Base-by-base conservation (phyloP, 2,113 vertebrate species). In the Platysteira castanea region DNA sequence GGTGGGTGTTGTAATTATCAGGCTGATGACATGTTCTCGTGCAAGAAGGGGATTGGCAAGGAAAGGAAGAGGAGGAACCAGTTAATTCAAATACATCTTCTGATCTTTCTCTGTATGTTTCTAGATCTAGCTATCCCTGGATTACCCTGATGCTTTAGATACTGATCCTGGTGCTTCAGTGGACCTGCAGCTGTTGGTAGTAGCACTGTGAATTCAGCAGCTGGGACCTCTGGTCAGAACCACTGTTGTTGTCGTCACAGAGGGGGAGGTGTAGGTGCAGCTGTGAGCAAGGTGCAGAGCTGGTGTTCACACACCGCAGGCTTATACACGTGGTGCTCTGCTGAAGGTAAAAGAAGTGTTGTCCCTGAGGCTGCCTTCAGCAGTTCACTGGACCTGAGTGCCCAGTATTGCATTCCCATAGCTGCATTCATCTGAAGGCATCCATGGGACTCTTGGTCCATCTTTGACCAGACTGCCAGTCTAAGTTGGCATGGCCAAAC, bases 1-100 rank as follows among this genome's bases (percentile, higher is more conserved):
- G 44, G 93, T 79, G 47, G 89, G 82, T 88, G 93, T 69, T 85
- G 33, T 69, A 91, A 70, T 73, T 93, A 64, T 84, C n/a, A 74
- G 78, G 37, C 47, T 71, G 88, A 57, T 96, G 83, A 84, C 71
- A 39, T 28, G 14, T 89, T 92, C 82, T 88, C 0, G 0, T 74
- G 24, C 31, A 81, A 80, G 69, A 56, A 73, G 59, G 27, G 33
- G 85, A 90, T 88, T 96, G 82, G 90, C 52, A 84, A 83, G 54
- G 68, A 78, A 92, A 52, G n/a, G 46, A 89, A 79, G n/a, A 47
- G 85, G 88, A 88, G 88, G 79, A 88, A 80, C 68, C 60, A 77
- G 60, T 79, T 60, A 81, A 77, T 93, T 94, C 78, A 81, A 61
- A 83, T 69, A 47, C 9, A 39, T 54, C 31, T 73, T 56, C 50